Base-by-base conservation (phyloP, 2,797 vertebrate species). In the Dermochelys coriacea region DNA sequence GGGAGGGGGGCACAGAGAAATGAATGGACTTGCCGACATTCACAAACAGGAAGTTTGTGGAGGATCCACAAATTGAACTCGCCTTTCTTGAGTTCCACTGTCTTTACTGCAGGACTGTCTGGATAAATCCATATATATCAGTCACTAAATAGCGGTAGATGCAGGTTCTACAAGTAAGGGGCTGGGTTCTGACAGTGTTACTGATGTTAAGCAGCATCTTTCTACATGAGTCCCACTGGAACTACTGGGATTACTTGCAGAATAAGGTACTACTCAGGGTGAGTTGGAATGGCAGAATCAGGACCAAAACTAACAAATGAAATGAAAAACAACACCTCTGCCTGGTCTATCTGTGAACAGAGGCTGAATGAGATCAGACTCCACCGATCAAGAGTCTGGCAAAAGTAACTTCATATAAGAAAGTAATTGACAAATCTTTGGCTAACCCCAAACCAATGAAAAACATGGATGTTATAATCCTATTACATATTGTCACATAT, bases 401-500 rank as follows among this genome's bases (percentile, higher is more conserved):
- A 90, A 91, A 77, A 34, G 25, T 49, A 89, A 80, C 12, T 1
- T 12, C 4, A 2, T 1, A 74, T 82, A 89, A 80, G n/a, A 68
- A 37, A 54, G 88, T 85, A 80, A 94, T 0, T 9, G 80, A 85
- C 50, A 79, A 61, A 21, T 50, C 74, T 86, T 55, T 64, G 59
- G 29, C 90, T 89, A 49, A 9, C 74, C 34, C 91, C 52, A 87
- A 82, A 80, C 91, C 64, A 41, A 41, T 71, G n/a, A 94, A 94
- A 87, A 31, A 92, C 93, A 54, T 37, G 45, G 82, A 14, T 93
- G 16, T 80, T 96, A 94, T 87, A 80, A 34, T 85, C 85, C 91
- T 85, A 19, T 91, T 91, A 85, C 88, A 93, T 49, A 80, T 92
- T 93, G 94, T 89, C 52, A 85, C 96, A 84, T 85, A 84, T 96